Conservation (phyloP, 2,113 vertebrate genomes). For the Panthera leo region DNA sequence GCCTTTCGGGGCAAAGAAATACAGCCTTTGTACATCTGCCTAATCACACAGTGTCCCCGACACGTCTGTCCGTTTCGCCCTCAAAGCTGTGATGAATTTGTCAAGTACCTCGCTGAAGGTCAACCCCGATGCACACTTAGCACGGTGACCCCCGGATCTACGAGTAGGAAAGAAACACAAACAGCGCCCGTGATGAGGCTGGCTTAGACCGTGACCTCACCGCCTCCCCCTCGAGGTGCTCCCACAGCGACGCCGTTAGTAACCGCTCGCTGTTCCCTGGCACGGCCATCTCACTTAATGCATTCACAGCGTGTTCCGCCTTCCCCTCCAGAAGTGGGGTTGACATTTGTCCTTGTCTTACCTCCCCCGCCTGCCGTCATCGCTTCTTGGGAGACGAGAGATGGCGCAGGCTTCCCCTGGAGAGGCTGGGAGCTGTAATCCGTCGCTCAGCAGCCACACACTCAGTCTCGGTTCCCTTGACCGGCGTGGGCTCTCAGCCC, state of each 20-base stretch:
- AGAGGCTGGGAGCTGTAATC: background rate
- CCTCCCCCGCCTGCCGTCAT: background rate
- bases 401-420: background rate
- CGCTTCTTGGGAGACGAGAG: background rate
- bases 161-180: rapidly evolving
- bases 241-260: background rate
- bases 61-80: background rate
- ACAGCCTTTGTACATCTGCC: too few relatives aligned
- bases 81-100: background rate
- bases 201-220: background rate
- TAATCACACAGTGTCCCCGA: rapidly evolving
- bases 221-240: rapidly evolving
- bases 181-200: rapidly evolving
- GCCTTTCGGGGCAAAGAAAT: background rate
- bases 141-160: rapidly evolving
- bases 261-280: background rate
- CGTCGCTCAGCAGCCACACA: rapidly evolving
- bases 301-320: background rate
- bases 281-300: rapidly evolving
- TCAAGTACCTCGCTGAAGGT: background rate
- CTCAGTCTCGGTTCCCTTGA: too few relatives aligned
- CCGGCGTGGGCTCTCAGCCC: rapidly evolving
- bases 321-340: background rate
- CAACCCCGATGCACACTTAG: background rate
- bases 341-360: background rate